These are phyloP conservation scores for Liparis tanakae DNA, from an alignment of 2,797 vertebrate species.

Conservation along the genomic window DNA sequence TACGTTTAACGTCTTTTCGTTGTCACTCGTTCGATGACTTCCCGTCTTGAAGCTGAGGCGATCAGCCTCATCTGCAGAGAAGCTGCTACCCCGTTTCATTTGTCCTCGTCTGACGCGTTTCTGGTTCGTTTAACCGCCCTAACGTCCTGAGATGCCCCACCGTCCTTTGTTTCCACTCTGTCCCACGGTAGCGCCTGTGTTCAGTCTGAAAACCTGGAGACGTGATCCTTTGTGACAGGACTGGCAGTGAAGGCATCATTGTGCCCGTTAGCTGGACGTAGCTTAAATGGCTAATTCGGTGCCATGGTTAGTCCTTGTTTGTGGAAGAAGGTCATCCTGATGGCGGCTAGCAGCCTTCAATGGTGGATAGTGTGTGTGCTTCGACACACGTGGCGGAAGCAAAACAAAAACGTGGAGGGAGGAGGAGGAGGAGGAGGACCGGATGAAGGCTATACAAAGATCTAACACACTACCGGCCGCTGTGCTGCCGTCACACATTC, in stretches of 20 bases:
- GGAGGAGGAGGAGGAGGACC: slow-evolving; percentile 18
- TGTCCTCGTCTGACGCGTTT: background rate
- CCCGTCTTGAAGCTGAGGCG: background rate
- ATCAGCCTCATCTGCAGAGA: background rate
- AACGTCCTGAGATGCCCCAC: background rate
- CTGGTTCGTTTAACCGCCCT: background rate
- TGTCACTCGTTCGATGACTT: background rate
- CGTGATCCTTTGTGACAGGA: background rate
- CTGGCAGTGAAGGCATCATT: background rate
- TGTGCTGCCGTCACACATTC: slow-evolving; percentile 52
- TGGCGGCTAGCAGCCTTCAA: slow-evolving; percentile 21
- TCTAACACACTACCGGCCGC: slow-evolving; percentile 40
- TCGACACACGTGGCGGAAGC: background rate
- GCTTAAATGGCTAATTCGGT: background rate
- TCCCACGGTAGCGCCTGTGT: background rate
- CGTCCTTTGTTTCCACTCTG: background rate
- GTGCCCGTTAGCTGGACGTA: background rate
- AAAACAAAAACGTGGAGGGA: background rate
- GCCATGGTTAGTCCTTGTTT: slow-evolving; percentile 2
- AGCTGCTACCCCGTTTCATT: slow-evolving; percentile 2
- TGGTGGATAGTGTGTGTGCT: slow-evolving; percentile 31
- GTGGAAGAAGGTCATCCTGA: slow-evolving; percentile 28
- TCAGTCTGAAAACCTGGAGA: slow-evolving; percentile 3
- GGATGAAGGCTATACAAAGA: slow-evolving; percentile 52
- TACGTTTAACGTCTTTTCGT: background rate